A percentile compares a stretch with the other conserved stretches of the same genome.
Evolutionary conservation across 2,113 vertebrate genomes (phyloP).

Genomic region (Saimiri boliviensis): DNA sequence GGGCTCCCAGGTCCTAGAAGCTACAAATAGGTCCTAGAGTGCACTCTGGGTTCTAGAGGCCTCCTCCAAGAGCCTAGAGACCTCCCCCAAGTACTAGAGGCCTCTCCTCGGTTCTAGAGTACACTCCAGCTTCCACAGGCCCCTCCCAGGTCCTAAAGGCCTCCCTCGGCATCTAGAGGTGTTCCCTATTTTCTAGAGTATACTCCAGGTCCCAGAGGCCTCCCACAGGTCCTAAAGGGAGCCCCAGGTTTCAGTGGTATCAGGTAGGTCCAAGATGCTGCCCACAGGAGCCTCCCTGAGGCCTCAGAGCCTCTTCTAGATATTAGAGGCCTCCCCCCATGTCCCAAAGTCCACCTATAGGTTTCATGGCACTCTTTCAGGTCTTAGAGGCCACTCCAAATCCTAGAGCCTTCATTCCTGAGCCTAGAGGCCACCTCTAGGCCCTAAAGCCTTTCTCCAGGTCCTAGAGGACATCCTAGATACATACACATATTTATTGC

Average conservation of each 20-base stretch:
- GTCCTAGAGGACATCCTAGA: background rate
- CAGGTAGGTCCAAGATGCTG: too few relatives aligned
- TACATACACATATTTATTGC: too few relatives aligned
- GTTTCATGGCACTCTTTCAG: background rate
- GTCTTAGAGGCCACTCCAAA: background rate
- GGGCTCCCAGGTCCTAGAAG: too few relatives aligned
- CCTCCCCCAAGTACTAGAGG: background rate
- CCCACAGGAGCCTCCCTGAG: background rate
- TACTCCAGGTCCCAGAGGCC: background rate
- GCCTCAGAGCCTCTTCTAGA: background rate
- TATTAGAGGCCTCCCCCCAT: background rate
- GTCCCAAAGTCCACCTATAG: background rate
- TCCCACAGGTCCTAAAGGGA: background rate
- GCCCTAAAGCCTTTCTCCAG: background rate
- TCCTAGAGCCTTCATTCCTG: background rate
- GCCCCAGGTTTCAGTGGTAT: too few relatives aligned
- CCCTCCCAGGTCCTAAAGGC: background rate
- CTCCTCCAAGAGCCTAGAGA: background rate
- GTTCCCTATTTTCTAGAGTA: too few relatives aligned
- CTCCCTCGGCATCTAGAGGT: background rate
- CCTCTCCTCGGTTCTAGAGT: background rate
- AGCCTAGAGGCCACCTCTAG: background rate
- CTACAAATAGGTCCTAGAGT: background rate
- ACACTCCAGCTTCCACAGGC: background rate
- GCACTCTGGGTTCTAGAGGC: background rate